Evolutionary conservation across 2,888 invertebrate species (phyloP).

Genomic region (Eristalis pertinax): DNA sequence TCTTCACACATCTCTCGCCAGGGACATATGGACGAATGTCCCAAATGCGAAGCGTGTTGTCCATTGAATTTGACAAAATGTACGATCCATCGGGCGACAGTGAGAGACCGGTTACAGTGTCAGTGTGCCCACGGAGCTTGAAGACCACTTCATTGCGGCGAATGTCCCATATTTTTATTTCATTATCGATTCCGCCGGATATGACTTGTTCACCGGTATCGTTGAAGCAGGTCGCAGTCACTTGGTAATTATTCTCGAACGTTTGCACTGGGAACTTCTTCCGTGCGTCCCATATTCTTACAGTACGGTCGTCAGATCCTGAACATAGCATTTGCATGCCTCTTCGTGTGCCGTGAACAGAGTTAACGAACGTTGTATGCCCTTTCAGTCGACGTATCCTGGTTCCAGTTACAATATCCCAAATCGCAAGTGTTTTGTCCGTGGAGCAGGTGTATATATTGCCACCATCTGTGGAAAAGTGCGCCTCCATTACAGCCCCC

Average conservation of each 20-base stretch:
- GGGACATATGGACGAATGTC: slow-evolving; percentile 98
- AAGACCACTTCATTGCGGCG: slow-evolving; percentile 93
- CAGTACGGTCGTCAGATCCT: slow-evolving; percentile 95
- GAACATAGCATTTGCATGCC: slow-evolving; percentile 96
- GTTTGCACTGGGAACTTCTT: slow-evolving; percentile 90
- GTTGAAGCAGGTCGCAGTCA: slow-evolving; percentile 95
- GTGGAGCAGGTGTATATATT: slow-evolving; percentile 95
- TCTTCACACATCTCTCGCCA: slow-evolving; percentile 94
- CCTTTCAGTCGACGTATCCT: slow-evolving; percentile 95
- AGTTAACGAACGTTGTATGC: slow-evolving; percentile 89
- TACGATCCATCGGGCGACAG: slow-evolving; percentile 87
- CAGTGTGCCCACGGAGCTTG: slow-evolving; percentile 95
- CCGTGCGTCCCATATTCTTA: slow-evolving; percentile 96
- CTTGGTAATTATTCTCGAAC: slow-evolving; percentile 88
- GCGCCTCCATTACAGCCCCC: slow-evolving; percentile 96
- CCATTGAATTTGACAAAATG: slow-evolving; percentile 97
- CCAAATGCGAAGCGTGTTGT: slow-evolving; percentile 97
- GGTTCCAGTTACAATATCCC: slow-evolving; percentile 95
- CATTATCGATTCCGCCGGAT: slow-evolving; percentile 97
- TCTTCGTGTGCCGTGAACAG: slow-evolving; percentile 86
- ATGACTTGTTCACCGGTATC: slow-evolving; percentile 98
- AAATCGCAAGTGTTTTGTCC: slow-evolving; percentile 96
- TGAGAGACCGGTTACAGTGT: slow-evolving; percentile 95
- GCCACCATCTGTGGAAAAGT: slow-evolving; percentile 92
- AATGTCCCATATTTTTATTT: slow-evolving; percentile 98